Conservation (phyloP, 2,797 vertebrate species). For the Pogonophryne albipinna region DNA sequence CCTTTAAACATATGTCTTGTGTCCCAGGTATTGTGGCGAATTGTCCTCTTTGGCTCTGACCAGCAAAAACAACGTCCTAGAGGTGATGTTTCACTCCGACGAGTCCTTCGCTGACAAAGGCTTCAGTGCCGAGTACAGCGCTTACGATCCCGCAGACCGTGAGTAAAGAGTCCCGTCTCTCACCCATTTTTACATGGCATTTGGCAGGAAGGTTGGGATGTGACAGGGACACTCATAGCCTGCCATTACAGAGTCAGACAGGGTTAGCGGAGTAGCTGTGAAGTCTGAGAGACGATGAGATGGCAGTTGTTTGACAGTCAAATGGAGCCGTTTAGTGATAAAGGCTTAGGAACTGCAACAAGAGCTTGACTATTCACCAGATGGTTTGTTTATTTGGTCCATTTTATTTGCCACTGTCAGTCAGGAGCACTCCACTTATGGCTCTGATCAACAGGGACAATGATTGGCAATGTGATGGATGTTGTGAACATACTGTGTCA, state of each 20-base stretch:
- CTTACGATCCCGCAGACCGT: conserved; percentile 83
- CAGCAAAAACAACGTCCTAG: conserved; percentile 67
- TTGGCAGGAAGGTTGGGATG: conserved; percentile 20
- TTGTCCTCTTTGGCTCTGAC: conserved; percentile 67
- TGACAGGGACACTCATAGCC: conserved; percentile 45
- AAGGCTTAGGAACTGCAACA: conserved; percentile 41
- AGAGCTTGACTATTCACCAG: conserved; percentile 68
- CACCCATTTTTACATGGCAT: conserved; percentile 10
- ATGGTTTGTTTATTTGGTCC: conserved; percentile 70
- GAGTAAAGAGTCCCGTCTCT: conserved; percentile 60
- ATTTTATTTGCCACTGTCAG: conserved; percentile 76
- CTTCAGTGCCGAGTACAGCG: conserved; percentile 79
- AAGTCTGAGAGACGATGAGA: conserved; percentile 28
- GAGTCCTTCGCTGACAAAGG: conserved; percentile 86
- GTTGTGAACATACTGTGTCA: conserved; percentile 57
- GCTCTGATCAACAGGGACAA: conserved; percentile 66
- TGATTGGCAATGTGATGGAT: conserved; percentile 63
- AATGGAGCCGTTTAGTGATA: conserved; percentile 60
- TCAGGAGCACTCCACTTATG: conserved; percentile 67
- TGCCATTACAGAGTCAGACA: conserved; percentile 40
- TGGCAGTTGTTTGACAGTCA: conserved; percentile 56
- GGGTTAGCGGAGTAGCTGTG: conserved; percentile 28
- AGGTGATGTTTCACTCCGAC: conserved; percentile 83
- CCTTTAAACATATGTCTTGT: conserved; percentile 3
- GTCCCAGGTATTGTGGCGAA: conserved; percentile 85